phyloP scores from a whole-genome alignment of 2,797 vertebrate genomes.

The Sebastes trivittatus region DNA sequence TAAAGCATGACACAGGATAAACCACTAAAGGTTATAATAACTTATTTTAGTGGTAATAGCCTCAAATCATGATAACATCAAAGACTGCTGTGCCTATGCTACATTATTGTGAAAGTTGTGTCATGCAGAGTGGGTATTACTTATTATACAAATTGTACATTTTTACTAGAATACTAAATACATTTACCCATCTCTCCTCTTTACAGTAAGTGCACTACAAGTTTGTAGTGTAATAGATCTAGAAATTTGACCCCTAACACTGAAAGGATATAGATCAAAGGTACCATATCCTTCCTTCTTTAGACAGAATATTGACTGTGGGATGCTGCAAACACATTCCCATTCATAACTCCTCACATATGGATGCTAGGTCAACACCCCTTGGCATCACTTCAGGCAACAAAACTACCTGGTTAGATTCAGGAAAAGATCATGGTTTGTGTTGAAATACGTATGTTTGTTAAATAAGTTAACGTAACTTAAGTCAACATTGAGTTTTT shows the following conservation, averaged over 20 bases:
- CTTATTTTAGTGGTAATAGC: background rate
- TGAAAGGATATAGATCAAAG: background rate
- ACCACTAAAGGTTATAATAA: background rate
- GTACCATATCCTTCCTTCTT: background rate
- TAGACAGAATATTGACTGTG: accelerated
- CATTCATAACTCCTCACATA: too few species aligned
- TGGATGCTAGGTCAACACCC: too few species aligned
- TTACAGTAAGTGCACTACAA: background rate
- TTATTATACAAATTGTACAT: too few species aligned
- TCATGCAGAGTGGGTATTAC: background rate
- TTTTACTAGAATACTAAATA: background rate
- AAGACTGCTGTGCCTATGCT: background rate
- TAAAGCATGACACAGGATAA: background rate
- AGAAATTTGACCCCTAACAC: background rate
- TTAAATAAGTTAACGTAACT: too few species aligned
- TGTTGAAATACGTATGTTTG: too few species aligned
- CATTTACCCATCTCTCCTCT: background rate
- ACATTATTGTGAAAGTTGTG: background rate
- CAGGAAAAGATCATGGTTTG: too few species aligned
- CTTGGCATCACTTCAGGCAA: too few species aligned
- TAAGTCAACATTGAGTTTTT: too few species aligned
- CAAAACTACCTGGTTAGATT: too few species aligned
- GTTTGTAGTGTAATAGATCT: background rate
- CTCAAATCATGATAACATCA: background rate
- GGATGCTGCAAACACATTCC: too few species aligned